A percentile compares a stretch with the other conserved stretches of the same genome.
Conservation (phyloP, 2,888 invertebrate species). For the Cabera pusaria region DNA sequence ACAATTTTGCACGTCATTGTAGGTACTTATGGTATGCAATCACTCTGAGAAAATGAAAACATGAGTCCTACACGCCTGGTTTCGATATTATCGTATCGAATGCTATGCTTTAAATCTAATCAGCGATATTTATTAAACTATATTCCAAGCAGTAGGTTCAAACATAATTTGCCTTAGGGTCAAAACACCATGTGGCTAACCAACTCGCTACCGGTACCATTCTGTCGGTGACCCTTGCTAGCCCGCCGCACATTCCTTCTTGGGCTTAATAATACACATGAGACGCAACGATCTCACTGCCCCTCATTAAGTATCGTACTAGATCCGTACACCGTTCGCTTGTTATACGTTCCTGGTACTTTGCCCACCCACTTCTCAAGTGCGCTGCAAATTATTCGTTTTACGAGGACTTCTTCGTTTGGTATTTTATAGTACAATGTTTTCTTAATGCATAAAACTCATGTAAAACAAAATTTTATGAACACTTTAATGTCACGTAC, state of each 20-base stretch:
- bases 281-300: slow-evolving; percentile 70
- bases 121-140: too few relatives aligned
- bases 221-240: slow-evolving; percentile 68
- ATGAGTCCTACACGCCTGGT: too few relatives aligned
- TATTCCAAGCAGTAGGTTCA: slow-evolving; percentile 29
- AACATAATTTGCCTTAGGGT: slow-evolving; percentile 55
- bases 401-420: slow-evolving; percentile 4
- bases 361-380: slow-evolving; percentile 30
- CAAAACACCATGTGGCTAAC: slow-evolving; percentile 41
- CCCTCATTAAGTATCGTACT: slow-evolving; percentile 71
- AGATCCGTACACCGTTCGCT: slow-evolving; percentile 33
- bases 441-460: too few relatives aligned
- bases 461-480: too few relatives aligned
- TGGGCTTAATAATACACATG: slow-evolving; percentile 79
- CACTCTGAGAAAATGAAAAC: too few relatives aligned
- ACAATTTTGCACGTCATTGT: too few relatives aligned
- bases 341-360: slow-evolving; percentile 52
- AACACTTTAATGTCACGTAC: too few relatives aligned
- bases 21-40: too few relatives aligned
- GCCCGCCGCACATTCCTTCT: slow-evolving; percentile 73
- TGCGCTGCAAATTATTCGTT: slow-evolving; percentile 14
- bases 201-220: slow-evolving; percentile 60
- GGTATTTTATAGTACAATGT: too few relatives aligned
- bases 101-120: too few relatives aligned
- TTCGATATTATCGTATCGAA: too few relatives aligned